A percentile compares a stretch with the other conserved stretches of the same genome.
Evolutionary conservation across 2,113 vertebrate genomes (phyloP).

Genomic region (Clupea harengus): DNA sequence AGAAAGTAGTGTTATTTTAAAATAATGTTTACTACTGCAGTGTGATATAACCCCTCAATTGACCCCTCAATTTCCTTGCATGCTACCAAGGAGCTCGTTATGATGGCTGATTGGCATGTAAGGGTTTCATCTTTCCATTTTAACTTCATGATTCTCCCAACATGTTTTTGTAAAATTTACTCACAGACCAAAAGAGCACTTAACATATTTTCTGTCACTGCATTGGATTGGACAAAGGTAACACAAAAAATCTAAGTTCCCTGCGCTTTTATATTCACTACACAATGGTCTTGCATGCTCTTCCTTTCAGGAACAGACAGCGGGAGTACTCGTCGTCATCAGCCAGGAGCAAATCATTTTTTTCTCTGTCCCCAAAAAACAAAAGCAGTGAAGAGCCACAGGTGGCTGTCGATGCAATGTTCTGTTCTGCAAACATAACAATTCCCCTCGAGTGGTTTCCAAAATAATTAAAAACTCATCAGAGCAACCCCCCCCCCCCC

Average conservation of each 20-base stretch:
- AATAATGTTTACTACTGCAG: neutral
- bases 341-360: neutral
- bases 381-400: constrained; percentile 63
- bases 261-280: neutral
- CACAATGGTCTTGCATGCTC: neutral
- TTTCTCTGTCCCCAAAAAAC: constrained; percentile 52
- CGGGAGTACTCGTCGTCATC: constrained; percentile 22
- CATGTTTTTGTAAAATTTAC: neutral
- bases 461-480: constrained; percentile 67
- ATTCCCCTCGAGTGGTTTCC: constrained; percentile 59
- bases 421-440: constrained; percentile 61
- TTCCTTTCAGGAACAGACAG: neutral
- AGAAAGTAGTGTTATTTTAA: neutral
- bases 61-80: neutral
- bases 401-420: constrained; percentile 63
- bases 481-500: constrained; percentile 20
- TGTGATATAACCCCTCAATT: too few species aligned
- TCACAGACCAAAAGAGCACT: constrained; percentile 15
- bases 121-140: neutral
- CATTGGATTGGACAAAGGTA: neutral
- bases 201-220: neutral
- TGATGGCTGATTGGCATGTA: neutral
- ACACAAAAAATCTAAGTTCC: constrained; percentile 8
- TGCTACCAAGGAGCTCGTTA: neutral
- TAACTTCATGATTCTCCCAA: too few species aligned